Evolutionary conservation across 2,888 invertebrate species (phyloP).

Genomic region (Phasia obesa): DNA sequence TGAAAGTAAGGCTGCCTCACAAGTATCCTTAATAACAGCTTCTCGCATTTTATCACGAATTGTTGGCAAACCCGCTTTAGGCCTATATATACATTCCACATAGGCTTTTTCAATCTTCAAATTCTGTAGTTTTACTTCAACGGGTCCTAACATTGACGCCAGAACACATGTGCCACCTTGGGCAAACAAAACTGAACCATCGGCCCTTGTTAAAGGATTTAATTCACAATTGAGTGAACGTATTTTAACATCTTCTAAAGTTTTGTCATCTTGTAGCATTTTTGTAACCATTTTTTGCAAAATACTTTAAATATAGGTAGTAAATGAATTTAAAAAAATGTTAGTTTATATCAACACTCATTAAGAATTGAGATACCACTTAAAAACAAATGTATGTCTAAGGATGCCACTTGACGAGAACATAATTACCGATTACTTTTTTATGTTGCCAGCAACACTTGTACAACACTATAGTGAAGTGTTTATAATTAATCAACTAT

Average conservation of each 20-base stretch:
- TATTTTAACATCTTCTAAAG: conserved; percentile 72
- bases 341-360: conserved; percentile 15
- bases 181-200: conserved; percentile 90
- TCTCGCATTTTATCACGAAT: conserved; percentile 89
- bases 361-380: conserved; percentile 4
- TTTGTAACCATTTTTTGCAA: conserved; percentile 60
- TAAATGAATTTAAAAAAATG: background rate
- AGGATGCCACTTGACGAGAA: conserved; percentile 5
- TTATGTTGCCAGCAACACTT: too few relatives aligned
- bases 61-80: conserved; percentile 89
- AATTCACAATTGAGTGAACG: conserved; percentile 87
- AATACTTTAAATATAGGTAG: background rate
- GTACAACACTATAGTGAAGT: conserved; percentile 14
- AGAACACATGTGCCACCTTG: conserved; percentile 91
- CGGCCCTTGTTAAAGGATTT: conserved; percentile 88
- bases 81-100: conserved; percentile 89
- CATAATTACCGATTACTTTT: conserved; percentile 16
- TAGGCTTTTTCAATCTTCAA: conserved; percentile 89
- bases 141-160: conserved; percentile 91
- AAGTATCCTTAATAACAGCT: conserved; percentile 88
- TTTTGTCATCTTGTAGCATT: conserved; percentile 33
- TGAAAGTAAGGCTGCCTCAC: conserved; percentile 88
- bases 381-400: background rate
- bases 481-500: conserved; percentile 1
- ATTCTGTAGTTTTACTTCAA: conserved; percentile 90